phyloP scores from a whole-genome alignment of 1,140 invertebrate species.

The Pemphigus obesinymphae region DNA sequence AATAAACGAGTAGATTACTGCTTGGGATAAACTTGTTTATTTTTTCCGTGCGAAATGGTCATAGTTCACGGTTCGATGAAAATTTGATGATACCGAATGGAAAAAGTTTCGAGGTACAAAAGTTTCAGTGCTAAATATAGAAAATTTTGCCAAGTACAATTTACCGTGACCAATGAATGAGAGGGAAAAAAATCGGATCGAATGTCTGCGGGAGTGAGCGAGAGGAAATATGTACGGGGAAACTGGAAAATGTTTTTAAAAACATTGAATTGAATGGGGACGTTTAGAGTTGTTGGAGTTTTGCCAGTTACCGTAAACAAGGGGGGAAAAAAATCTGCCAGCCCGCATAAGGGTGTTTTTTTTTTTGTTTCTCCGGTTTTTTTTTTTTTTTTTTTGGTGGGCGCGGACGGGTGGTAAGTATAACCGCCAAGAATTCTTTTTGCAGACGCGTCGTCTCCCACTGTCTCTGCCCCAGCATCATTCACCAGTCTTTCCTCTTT shows the following conservation, averaged over 20 bases:
- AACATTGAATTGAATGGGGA: slow-evolving; percentile 28
- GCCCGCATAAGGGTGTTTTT: not conserved
- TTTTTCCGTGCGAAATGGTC: not conserved
- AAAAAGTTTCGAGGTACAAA: slow-evolving; percentile 22
- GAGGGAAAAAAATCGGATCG: not conserved
- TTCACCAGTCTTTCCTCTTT: not conserved
- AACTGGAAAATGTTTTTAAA: slow-evolving; percentile 28
- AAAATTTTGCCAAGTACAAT: not conserved
- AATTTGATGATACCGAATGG: not conserved
- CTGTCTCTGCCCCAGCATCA: not conserved
- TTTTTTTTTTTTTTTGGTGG: slow-evolving; percentile 5
- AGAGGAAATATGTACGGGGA: not conserved
- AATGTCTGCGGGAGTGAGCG: too few species aligned
- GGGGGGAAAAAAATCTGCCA: slow-evolving; percentile 2
- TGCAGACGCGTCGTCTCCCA: not conserved
- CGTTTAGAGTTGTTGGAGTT: slow-evolving; percentile 18
- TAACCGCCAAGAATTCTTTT: not conserved
- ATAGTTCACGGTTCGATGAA: not conserved
- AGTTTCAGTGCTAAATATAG: slow-evolving; percentile 1
- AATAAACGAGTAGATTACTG: not conserved
- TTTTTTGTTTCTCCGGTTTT: slow-evolving; percentile 2
- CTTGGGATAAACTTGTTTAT: not conserved
- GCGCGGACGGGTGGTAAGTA: not conserved
- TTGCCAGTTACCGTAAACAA: slow-evolving; percentile 5
- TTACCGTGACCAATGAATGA: not conserved